Evolutionary conservation across 2,797 vertebrate genomes (phyloP), one percentile per base, ranked within the genome.

Genomic region (Lutjanus argentimaculatus): DNA sequence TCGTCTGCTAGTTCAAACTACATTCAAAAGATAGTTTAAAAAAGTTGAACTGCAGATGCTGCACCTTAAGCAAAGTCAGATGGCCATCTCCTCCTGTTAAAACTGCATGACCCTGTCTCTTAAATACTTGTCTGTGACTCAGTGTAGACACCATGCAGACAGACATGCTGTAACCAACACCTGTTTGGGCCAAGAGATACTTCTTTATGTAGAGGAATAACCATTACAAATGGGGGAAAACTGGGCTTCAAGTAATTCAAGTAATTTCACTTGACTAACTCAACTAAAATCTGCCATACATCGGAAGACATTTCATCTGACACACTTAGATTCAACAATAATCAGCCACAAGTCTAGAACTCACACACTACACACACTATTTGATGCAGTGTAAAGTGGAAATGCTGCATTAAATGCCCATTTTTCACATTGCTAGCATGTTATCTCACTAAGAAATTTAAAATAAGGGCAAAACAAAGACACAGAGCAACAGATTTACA

Each of bases 101-200:
- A 53, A 61, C 56, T 43, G 66, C 58, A 64, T 46, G 42, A 61
- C 6, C 8, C 19, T 5, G 13, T 46, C 45, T 76, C 42, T 74
- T 57, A 63, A 67, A 75, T 67, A 19, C 30, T 64, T 68, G 9
- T 49, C 46, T 51, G 51, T 56, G 45, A 69, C 40, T 73, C 53
- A 8, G 14, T 21, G n/a, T 22, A 11, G 62, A 79, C 12, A 8
- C 19, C 10, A 9, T 15, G 19, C 57, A 16, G 56, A 61, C 21
- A 70, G 16, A 61, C 15, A 5, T 22, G 67, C 21, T 46, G 8
- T 21, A 57, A 67, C 7, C 16, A 1, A 6, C 36, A 52, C 10
- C 52, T 43, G 36, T 21, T 6, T 48, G n/a, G n/a, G 5, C 15
- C 14, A 1, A 21, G 1, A 25, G 40, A 30, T 67, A 42, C 17